phyloP scores from a whole-genome alignment of 1,140 invertebrate species.

The Drosophila elegans region DNA sequence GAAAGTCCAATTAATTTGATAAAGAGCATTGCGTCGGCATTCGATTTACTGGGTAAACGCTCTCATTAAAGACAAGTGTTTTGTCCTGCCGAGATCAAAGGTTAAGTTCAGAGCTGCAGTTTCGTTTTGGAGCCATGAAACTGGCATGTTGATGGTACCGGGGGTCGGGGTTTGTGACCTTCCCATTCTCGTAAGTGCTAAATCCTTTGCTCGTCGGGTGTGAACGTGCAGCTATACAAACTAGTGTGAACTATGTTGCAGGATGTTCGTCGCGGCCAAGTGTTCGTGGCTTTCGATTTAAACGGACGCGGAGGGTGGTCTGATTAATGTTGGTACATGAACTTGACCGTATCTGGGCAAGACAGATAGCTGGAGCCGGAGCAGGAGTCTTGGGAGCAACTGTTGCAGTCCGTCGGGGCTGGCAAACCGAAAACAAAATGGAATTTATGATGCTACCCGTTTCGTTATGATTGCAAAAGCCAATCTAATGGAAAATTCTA shows the following conservation, averaged over 20 bases:
- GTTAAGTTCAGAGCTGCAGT: conserved; percentile 22
- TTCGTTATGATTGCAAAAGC: conserved; percentile 61
- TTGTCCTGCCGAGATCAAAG: conserved; percentile 20
- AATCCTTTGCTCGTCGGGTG: conserved; percentile 2
- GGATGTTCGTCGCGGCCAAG: conserved; percentile 22
- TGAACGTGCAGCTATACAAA: conserved; percentile 2
- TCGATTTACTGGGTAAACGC: not conserved
- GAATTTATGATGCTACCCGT: conserved; percentile 61
- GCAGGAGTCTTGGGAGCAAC: conserved; percentile 1
- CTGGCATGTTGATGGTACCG: conserved; percentile 14
- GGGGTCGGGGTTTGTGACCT: conserved; percentile 7
- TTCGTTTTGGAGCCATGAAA: conserved; percentile 18
- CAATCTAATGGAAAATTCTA: conserved; percentile 77
- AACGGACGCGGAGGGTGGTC: conserved; percentile 19
- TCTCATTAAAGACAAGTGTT: conserved; percentile 19
- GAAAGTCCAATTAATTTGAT: not conserved
- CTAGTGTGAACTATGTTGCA: conserved; percentile 11
- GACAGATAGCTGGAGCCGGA: conserved; percentile 1
- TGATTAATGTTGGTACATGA: conserved; percentile 54
- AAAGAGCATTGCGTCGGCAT: not conserved
- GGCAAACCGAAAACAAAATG: conserved; percentile 44
- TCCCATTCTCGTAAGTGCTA: conserved; percentile 16
- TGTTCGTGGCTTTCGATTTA: conserved; percentile 46
- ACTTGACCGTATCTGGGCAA: conserved; percentile 27
- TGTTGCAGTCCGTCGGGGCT: conserved; percentile 34